Evolutionary conservation across 2,113 vertebrate genomes (phyloP).

Genomic region (Oriolus oriolus): DNA sequence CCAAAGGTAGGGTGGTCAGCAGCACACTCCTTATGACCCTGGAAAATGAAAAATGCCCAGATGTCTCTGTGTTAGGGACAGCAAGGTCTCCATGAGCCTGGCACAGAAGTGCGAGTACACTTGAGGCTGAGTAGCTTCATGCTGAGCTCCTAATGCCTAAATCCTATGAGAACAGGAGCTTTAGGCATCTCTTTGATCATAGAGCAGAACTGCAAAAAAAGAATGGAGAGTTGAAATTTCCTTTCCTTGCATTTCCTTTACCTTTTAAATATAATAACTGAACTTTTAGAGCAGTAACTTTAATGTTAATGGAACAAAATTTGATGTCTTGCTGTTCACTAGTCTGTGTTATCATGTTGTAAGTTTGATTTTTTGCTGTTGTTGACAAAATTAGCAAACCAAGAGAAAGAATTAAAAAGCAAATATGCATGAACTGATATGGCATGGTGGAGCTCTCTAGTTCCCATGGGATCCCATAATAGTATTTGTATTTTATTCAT

Average conservation of each 20-base stretch:
- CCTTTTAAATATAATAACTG: not conserved
- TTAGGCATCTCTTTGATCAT: not conserved
- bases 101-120: not conserved
- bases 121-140: not conserved
- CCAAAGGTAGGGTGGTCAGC: not conserved
- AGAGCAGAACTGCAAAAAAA: not conserved
- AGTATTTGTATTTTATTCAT: not conserved
- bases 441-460: not conserved
- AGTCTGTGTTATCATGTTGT: not conserved
- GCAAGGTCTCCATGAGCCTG: not conserved
- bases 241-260: not conserved
- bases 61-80: not conserved
- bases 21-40: not conserved
- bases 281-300: not conserved
- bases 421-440: not conserved
- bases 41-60: not conserved
- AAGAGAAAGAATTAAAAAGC: not conserved
- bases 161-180: not conserved
- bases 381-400: not conserved
- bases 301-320: not conserved
- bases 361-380: not conserved
- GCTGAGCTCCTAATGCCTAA: not conserved
- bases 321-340: not conserved
- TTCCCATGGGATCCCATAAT: not conserved
- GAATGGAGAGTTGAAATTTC: not conserved